Conservation (phyloP, 2,113 vertebrate species). For the Brienomyrus longianalis region DNA sequence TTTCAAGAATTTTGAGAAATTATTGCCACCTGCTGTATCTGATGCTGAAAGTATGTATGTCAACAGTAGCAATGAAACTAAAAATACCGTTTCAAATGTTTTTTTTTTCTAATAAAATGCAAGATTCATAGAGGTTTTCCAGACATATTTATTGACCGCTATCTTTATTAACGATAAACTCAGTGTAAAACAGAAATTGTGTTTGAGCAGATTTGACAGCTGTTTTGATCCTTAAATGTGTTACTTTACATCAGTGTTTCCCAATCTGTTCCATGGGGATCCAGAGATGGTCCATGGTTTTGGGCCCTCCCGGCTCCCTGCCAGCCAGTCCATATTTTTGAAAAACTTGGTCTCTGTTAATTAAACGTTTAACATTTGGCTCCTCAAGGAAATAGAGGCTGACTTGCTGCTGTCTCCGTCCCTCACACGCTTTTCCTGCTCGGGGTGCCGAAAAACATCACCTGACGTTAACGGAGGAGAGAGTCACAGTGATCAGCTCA, state of each 20-base stretch:
- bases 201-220: background rate
- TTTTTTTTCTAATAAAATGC: background rate
- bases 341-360: conserved; percentile 45
- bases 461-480: conserved; percentile 43
- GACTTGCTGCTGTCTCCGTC: conserved; percentile 44
- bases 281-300: background rate
- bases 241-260: background rate
- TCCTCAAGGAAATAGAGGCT: conserved; percentile 41
- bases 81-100: background rate
- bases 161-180: background rate
- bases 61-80: background rate
- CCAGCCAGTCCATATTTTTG: background rate
- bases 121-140: background rate
- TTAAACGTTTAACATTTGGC: conserved; percentile 58
- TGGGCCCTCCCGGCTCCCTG: background rate
- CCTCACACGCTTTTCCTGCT: conserved; percentile 49
- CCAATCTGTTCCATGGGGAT: background rate
- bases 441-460: conserved; percentile 53
- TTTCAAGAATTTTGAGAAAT: background rate
- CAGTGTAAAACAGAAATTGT: background rate
- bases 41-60: background rate
- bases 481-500: background rate
- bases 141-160: background rate
- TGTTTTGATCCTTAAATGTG: background rate
- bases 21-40: background rate